A percentile compares a stretch with the other conserved stretches of the same genome.
These are phyloP conservation scores for Perodicticus potto DNA, from an alignment of 2,797 vertebrate species.

Conservation along the genomic window DNA sequence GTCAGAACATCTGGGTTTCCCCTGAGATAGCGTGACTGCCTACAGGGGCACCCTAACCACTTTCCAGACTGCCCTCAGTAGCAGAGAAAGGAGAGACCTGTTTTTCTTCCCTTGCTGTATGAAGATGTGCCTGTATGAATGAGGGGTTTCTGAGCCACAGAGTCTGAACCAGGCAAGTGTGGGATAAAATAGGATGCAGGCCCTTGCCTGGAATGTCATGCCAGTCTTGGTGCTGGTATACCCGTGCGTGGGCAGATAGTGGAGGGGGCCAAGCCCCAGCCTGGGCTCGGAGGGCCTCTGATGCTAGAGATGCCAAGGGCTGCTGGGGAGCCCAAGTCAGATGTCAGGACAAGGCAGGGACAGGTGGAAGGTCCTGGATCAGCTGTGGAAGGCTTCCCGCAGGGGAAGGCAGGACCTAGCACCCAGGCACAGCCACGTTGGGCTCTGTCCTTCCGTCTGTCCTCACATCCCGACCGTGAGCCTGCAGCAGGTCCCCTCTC, in stretches of 20 bases:
- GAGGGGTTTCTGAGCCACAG: background rate
- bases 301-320: background rate
- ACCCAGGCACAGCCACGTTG: too few relatives aligned
- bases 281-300: rapidly evolving
- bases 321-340: background rate
- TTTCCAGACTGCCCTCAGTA: background rate
- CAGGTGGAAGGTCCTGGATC: background rate
- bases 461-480: background rate
- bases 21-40: too few relatives aligned
- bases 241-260: rapidly evolving
- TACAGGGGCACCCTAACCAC: background rate
- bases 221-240: rapidly evolving
- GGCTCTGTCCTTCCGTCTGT: background rate
- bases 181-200: background rate
- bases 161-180: too few relatives aligned
- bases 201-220: too few relatives aligned
- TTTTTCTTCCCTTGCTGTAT: background rate
- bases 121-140: background rate
- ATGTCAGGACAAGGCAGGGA: background rate
- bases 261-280: background rate
- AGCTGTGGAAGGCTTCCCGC: background rate
- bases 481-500: background rate
- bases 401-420: background rate
- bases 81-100: background rate
- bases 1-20: background rate